These are phyloP conservation scores for Dolichoris vasculosae DNA, from an alignment of 1,140 invertebrate genomes.

Conservation along the genomic window DNA sequence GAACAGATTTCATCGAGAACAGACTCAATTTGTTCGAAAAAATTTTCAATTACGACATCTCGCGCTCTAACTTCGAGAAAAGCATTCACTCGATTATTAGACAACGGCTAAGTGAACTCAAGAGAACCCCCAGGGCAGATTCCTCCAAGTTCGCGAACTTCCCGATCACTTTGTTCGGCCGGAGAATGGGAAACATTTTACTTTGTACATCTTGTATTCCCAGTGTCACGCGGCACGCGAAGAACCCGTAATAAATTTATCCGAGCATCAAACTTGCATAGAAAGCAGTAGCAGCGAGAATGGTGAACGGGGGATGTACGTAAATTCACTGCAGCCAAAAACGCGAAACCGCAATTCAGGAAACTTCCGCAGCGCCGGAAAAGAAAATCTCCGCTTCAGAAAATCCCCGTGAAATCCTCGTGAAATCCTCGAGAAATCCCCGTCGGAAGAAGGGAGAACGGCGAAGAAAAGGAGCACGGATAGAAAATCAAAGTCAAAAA, in stretches of 20 bases:
- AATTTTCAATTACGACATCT: neutral
- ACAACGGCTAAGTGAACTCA: neutral
- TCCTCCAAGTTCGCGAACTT: neutral
- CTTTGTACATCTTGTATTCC: neutral
- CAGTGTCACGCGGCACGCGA: neutral
- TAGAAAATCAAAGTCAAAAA: conserved; percentile 48
- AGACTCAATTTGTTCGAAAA: neutral
- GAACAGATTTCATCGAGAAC: neutral
- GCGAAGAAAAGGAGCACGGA: neutral
- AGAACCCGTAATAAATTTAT: neutral
- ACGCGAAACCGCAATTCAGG: neutral
- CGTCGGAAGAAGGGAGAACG: neutral
- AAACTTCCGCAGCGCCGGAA: conserved; percentile 23
- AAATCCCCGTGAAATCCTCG: conserved; percentile 42
- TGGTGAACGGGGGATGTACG: too few species aligned
- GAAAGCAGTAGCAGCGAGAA: neutral
- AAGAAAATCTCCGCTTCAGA: conserved; percentile 37
- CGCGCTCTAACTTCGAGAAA: neutral
- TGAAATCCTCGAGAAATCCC: conserved; percentile 4
- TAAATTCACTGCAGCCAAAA: neutral
- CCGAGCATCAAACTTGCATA: conserved; percentile 9
- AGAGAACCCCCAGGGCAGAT: neutral
- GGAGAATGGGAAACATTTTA: neutral
- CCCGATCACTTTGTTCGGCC: neutral
- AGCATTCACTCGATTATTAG: neutral